Evolutionary conservation across 1,140 invertebrate genomes (phyloP).

Genomic region (Bombus pyrosoma): DNA sequence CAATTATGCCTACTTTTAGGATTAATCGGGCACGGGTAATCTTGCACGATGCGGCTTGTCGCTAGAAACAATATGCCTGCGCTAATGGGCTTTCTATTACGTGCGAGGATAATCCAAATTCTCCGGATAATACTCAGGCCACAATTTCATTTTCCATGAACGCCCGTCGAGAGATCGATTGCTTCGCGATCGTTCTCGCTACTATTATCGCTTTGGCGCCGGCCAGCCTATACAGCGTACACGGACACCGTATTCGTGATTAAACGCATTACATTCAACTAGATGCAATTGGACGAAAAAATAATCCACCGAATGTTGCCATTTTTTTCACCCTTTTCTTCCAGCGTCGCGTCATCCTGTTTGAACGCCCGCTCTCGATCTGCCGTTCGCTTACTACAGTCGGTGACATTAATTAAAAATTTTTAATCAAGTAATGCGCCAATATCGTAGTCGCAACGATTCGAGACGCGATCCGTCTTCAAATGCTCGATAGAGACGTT

Average conservation of each 20-base stretch:
- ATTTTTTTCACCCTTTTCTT: not conserved
- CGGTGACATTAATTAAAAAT: conserved; percentile 22
- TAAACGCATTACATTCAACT: conserved; percentile 51
- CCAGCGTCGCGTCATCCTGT: too few species aligned
- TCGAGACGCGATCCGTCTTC: not conserved
- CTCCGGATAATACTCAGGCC: conserved; percentile 62
- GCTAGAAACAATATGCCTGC: conserved; percentile 61
- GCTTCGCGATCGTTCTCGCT: conserved; percentile 53
- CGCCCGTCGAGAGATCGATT: conserved; percentile 60
- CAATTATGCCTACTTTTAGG: conserved; percentile 49
- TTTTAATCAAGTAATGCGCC: not conserved
- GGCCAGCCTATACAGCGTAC: conserved; percentile 4
- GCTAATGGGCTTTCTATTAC: conserved; percentile 69
- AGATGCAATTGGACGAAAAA: conserved; percentile 36
- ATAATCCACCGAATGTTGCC: not conserved
- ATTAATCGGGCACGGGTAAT: conserved; percentile 54
- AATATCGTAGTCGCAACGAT: not conserved
- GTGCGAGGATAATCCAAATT: conserved; percentile 66
- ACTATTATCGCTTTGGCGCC: conserved; percentile 51
- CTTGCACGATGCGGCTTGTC: conserved; percentile 54
- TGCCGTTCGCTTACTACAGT: too few species aligned
- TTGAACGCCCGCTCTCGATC: not conserved
- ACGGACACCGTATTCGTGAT: conserved; percentile 30
- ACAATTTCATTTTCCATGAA: conserved; percentile 72
- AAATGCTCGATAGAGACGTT: too few species aligned